Base-by-base conservation (phyloP, 2,113 vertebrate species). In the Marmota monax region DNA sequence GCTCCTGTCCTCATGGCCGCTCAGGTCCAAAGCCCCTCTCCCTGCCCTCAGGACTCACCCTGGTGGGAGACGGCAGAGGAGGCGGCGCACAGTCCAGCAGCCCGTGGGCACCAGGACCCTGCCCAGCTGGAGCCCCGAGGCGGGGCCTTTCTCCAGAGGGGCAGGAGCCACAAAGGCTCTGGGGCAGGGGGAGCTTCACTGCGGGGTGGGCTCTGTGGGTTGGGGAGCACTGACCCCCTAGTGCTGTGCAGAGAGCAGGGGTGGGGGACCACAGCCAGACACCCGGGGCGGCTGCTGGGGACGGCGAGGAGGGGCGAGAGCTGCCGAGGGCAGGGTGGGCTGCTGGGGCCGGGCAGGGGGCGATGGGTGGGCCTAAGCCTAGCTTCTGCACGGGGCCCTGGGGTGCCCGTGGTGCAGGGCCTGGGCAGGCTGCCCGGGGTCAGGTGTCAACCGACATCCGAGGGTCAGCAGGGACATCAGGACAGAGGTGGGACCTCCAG, bases 361-460 rank as follows among this genome's bases (percentile, higher is more conserved):
- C 48, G 48, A 7, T 16, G 23, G 77, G 25, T 9, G n/a, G 29
- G 39, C 67, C 0, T 4, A 23, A 37, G 22, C n/a, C 51, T 45
- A 3, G 42, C 7, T 67, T 91, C 77, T 58, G n/a, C 53, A 23
- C 29, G 27, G 6, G 70, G 29, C 51, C 58, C 42, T 5, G 22
- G 80, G 29, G 8, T 32, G 53, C 25, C 88, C 5, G 5, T 0
- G 0, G 22, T 6, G 84, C 48, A 61, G 56, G 56, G 16, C 39
- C 27, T 23, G 11, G 37, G 12, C 72, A n/a, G 39, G 20, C 3
- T 0, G 29, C 37, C 22, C 14, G 17, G 72, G 6, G 34, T 16
- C n/a, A 18, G 72, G 27, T 3, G 2, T 48, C 45, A 34, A 16
- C 5, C 0, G 65, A 14, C 0, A 0, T 34, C 56, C 42, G 56